phyloP scores from a whole-genome alignment of 2,113 vertebrate genomes.

The Neolamprologus caudopunctatus region DNA sequence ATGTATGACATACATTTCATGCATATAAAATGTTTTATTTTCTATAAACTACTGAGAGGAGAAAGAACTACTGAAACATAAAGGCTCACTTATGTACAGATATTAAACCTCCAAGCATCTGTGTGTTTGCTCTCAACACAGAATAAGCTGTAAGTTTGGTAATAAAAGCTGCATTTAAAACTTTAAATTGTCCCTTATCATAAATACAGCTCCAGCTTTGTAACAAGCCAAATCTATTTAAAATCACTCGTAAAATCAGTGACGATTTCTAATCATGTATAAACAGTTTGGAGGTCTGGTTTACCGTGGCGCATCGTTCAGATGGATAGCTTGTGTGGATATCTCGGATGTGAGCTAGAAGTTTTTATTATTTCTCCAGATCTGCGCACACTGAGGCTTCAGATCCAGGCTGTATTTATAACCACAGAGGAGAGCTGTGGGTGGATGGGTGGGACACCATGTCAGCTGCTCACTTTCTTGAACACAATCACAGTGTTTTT shows the following conservation, averaged over 20 bases:
- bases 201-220: not conserved
- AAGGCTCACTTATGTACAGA: not conserved
- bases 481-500: not conserved
- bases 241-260: not conserved
- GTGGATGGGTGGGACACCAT: not conserved
- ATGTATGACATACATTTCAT: not conserved
- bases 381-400: not conserved
- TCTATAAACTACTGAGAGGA: not conserved
- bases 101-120: not conserved
- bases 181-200: not conserved
- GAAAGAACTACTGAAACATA: not conserved
- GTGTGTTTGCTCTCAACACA: not conserved
- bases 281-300: not conserved
- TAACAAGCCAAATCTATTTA: not conserved
- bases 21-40: not conserved
- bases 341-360: not conserved
- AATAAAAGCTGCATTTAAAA: not conserved
- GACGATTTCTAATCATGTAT: not conserved
- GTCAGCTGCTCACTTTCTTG: not conserved
- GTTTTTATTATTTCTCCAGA: not conserved
- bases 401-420: not conserved
- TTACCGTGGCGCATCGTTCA: not conserved
- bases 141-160: not conserved
- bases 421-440: not conserved
- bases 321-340: not conserved